These are phyloP conservation scores for Genyomyrus donnyi DNA, from an alignment of 2,113 vertebrate genomes.

Conservation along the genomic window DNA sequence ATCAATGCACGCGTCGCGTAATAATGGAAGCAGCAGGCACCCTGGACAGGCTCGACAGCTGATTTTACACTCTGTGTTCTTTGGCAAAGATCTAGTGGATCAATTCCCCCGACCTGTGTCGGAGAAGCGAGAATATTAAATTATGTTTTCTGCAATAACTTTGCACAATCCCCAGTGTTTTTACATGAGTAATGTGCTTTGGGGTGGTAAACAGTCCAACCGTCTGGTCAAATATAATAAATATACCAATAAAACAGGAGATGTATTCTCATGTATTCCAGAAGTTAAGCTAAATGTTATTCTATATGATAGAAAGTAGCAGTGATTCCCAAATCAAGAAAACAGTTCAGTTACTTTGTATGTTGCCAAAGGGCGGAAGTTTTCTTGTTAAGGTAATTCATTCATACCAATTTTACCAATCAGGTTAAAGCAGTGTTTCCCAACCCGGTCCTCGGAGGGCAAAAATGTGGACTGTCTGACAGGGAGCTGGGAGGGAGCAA, in stretches of 20 bases:
- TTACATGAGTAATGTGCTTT: not conserved
- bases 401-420: not conserved
- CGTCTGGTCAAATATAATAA: slow-evolving; percentile 6
- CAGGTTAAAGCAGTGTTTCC: not conserved
- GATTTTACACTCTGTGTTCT: slow-evolving; percentile 1
- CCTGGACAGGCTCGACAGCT: not conserved
- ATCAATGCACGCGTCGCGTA: not conserved
- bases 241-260: slow-evolving; percentile 12
- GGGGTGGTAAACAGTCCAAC: not conserved
- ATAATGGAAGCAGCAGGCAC: slow-evolving; percentile 8
- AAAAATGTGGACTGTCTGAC: not conserved
- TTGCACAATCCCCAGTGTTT: not conserved
- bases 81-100: slow-evolving; percentile 1
- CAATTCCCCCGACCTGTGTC: slow-evolving; percentile 6
- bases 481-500: not conserved
- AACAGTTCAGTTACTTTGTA: not conserved
- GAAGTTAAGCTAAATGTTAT: not conserved
- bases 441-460: not conserved
- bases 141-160: slow-evolving; percentile 5
- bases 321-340: not conserved
- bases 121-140: slow-evolving; percentile 12
- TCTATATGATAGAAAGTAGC: not conserved
- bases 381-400: not conserved
- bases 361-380: not conserved
- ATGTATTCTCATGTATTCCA: slow-evolving; percentile 1